Conservation (phyloP, 1,140 invertebrate species). For the Solenopsis invicta region DNA sequence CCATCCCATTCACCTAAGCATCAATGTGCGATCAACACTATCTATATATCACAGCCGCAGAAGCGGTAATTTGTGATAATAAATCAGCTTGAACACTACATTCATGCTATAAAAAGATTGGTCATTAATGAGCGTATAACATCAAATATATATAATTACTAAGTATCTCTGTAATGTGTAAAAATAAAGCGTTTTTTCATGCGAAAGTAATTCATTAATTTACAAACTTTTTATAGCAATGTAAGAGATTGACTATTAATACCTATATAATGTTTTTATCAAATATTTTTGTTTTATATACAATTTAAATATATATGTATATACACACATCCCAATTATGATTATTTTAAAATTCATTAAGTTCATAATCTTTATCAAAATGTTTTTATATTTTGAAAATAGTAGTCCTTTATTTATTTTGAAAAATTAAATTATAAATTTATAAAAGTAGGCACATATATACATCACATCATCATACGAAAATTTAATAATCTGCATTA, state of each 20-base stretch:
- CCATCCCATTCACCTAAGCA: constrained; percentile 85
- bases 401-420: neutral
- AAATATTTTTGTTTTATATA: neutral
- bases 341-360: neutral
- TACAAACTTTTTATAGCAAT: constrained; percentile 50
- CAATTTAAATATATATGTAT: constrained; percentile 7
- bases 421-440: constrained; percentile 24
- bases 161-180: constrained; percentile 23
- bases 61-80: constrained; percentile 85
- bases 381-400: neutral
- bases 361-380: neutral
- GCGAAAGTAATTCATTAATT: constrained; percentile 49
- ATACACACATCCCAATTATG: neutral
- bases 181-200: constrained; percentile 20
- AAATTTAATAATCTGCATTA: constrained; percentile 29
- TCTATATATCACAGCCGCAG: constrained; percentile 86
- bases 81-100: constrained; percentile 87
- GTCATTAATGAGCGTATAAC: constrained; percentile 70
- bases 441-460: neutral
- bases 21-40: constrained; percentile 87
- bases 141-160: constrained; percentile 37
- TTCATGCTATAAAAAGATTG: constrained; percentile 85
- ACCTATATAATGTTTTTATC: neutral
- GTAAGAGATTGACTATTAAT: neutral
- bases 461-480: neutral